phyloP scores from a whole-genome alignment of 2,113 vertebrate species.

The Gulo gulo region DNA sequence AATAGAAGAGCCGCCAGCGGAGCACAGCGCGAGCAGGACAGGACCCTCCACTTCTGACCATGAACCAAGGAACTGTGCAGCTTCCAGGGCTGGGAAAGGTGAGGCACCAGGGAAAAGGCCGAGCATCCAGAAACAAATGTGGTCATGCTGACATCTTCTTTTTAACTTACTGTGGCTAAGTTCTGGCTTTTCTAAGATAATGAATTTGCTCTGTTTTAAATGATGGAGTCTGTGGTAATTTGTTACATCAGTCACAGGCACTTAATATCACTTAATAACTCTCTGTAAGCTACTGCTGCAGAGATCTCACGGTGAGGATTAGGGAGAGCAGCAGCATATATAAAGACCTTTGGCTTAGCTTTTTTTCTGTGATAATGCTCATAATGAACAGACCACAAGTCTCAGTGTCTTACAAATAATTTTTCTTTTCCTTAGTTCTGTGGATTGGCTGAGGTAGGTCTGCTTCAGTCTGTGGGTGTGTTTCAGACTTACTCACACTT shows the following conservation, averaged over 20 bases:
- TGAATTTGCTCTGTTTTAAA: neutral
- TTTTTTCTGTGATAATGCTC: neutral
- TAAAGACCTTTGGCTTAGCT: neutral
- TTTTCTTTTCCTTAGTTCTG: neutral
- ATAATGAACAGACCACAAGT: neutral
- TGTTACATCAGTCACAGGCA: neutral
- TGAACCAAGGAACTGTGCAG: accelerated
- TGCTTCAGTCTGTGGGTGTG: neutral
- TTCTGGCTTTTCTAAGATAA: neutral
- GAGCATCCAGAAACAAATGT: neutral
- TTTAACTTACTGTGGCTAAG: neutral
- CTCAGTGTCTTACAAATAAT: neutral
- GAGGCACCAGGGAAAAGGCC: neutral
- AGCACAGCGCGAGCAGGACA: accelerated
- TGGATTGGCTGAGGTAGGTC: no score
- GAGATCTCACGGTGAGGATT: neutral
- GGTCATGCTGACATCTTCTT: neutral
- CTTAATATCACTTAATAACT: neutral
- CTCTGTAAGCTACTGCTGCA: neutral
- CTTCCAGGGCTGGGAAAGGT: neutral
- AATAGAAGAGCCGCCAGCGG: neutral
- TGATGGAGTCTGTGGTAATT: neutral
- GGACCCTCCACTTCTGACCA: neutral
- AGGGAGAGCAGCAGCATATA: accelerated
- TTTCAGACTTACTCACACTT: neutral